Evolutionary conservation across 2,113 vertebrate genomes (phyloP), one percentile per base, ranked within the genome.

Genomic region (Erythrolamprus reginae): DNA sequence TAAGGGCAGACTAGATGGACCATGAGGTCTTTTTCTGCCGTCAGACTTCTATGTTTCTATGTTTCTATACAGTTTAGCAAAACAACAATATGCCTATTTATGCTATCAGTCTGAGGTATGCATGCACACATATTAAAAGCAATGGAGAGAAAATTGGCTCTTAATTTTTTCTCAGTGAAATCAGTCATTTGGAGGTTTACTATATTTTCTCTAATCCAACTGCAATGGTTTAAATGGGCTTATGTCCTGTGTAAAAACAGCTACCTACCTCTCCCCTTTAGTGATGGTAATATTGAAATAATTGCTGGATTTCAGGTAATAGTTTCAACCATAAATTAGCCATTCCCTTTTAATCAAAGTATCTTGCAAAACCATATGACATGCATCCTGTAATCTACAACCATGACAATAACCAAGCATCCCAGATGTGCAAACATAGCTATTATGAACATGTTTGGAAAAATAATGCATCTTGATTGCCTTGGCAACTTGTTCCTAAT

Each of bases 11-110:
- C n/a, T n/a, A n/a, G n/a, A n/a, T n/a, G n/a, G n/a, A n/a, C n/a
- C n/a, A n/a, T n/a, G n/a, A n/a, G n/a, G n/a, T n/a, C n/a, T n/a
- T n/a, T n/a, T n/a, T n/a, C n/a, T n/a, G n/a, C n/a, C n/a, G n/a
- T n/a, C n/a, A n/a, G n/a, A n/a, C n/a, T n/a, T n/a, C n/a, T n/a
- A n/a, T n/a, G n/a, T n/a, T n/a, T n/a, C n/a, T n/a, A n/a, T n/a
- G n/a, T n/a, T n/a, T n/a, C n/a, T n/a, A n/a, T n/a, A n/a, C n/a
- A 1, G 95, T 93, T 96, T 96, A 95, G 92, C 89, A 89, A 93
- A 95, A 94, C 88, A 94, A 93, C 93, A 86, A n/a, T 91, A 89
- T 93, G 91, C 93, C 65, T 90, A 83, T 93, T 95, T 92, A 90
- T 94, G 91, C 92, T 95, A 89, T 86, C 91, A 89, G 86, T 95